Conservation (phyloP, 2,888 invertebrate species). For the Hemistola chrysoprasaria region DNA sequence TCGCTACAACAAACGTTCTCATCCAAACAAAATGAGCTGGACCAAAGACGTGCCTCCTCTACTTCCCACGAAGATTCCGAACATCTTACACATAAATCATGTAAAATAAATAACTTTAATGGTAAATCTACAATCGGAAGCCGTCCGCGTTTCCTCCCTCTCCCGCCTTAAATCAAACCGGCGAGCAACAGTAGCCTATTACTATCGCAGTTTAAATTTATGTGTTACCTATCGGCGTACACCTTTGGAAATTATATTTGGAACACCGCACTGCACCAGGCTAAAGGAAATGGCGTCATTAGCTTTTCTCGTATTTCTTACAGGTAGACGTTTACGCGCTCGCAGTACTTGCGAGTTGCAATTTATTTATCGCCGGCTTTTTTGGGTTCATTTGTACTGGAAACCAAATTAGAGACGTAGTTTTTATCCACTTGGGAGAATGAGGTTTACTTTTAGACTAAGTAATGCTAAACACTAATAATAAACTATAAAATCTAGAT, state of each 20-base stretch:
- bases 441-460: too few species aligned
- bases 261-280: slow-evolving; percentile 65
- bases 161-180: slow-evolving; percentile 61
- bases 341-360: slow-evolving; percentile 54
- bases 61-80: neutral
- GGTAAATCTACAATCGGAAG: slow-evolving; percentile 44
- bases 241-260: slow-evolving; percentile 74
- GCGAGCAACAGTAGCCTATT: slow-evolving; percentile 58
- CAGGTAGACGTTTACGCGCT: slow-evolving; percentile 61
- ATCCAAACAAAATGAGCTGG: too few species aligned
- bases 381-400: slow-evolving; percentile 26
- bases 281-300: slow-evolving; percentile 75
- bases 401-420: neutral
- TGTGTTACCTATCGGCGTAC: slow-evolving; percentile 71
- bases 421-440: too few species aligned
- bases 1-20: too few species aligned
- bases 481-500: too few species aligned
- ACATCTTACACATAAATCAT: slow-evolving; percentile 5
- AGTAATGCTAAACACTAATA: too few species aligned
- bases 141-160: slow-evolving; percentile 49
- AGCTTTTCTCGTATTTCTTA: slow-evolving; percentile 74
- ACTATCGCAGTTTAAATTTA: slow-evolving; percentile 71
- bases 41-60: neutral
- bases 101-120: slow-evolving; percentile 19
- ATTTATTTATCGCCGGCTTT: slow-evolving; percentile 37